Base-by-base conservation (phyloP, 2,888 invertebrate species). In the Synanthedon myopaeformis region DNA sequence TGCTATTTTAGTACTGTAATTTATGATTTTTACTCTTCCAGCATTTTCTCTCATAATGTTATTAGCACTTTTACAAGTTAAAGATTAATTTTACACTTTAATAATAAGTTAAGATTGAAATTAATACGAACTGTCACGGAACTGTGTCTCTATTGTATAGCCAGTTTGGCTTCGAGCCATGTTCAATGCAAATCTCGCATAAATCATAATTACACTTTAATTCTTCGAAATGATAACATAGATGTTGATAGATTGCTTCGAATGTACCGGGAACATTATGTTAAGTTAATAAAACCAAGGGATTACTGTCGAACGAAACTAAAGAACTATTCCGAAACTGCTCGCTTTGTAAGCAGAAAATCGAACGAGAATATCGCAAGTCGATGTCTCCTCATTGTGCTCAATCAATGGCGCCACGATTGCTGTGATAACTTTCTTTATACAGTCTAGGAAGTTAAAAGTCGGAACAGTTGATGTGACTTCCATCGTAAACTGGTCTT, bases 341-440 rank as follows among this genome's bases (percentile, higher is more conserved):
- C 69, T 70, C 70, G 75, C 72, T 80, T 83, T 85, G 84, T 81
- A 71, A 79, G 75, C 70, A 71, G 78, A 81, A 84, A 86, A 85
- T 82, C 77, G 76, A 78, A 80, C 77, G 78, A 67, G 72, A 79
- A 79, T 81, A 79, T 82, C 79, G 79, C 79, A 72, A 78, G 74
- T 76, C 76, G 78, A 76, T 80, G 70, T 69, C 69, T 74, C 81
- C 80, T 74, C 81, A 80, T 84, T 85, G 85, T 81, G 79, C 74
- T 67, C 81, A 79, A 83, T 84, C 85, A 84, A 83, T 84, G 79
- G 79, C 69, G 69, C 73, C 78, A 76, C 80, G 81, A 85, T 83
- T 83, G 80, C 81, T 14, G 11, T 78, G 79, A 78, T 80, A 83
- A 81, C 79, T 84, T 84, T 81, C 78, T 79, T 82, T 35, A 35